These are phyloP conservation scores for Megaceryle alcyon DNA, from an alignment of 2,797 vertebrate species.

Conservation along the genomic window DNA sequence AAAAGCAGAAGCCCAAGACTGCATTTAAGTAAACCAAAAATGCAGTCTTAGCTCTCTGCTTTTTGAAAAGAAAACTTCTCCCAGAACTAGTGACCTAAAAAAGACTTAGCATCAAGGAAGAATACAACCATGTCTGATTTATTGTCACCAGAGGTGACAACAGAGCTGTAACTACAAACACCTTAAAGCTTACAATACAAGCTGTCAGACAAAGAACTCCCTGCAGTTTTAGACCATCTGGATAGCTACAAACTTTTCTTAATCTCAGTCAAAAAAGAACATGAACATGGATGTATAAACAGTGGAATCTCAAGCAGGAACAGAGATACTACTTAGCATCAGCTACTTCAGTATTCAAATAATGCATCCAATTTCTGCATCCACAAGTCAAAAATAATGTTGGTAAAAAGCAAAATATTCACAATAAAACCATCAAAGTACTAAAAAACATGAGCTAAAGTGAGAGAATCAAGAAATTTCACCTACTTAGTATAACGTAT, in stretches of 20 bases:
- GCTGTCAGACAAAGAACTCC: constrained; percentile 30
- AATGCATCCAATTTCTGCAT: not conserved
- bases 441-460: not conserved
- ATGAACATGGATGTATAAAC: not conserved
- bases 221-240: constrained; percentile 50
- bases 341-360: not conserved
- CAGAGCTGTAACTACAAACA: constrained; percentile 38
- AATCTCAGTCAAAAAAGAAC: not conserved
- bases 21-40: not conserved
- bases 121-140: not conserved
- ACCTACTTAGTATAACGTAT: not conserved
- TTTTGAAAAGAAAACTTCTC: not conserved
- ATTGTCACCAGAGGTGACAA: constrained; percentile 20
- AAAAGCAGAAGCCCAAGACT: not conserved
- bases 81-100: not conserved
- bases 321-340: not conserved
- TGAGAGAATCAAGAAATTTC: not conserved
- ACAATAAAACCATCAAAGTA: not conserved
- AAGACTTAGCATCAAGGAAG: not conserved
- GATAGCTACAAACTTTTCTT: constrained; percentile 37
- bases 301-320: not conserved
- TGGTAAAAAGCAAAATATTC: not conserved
- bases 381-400: not conserved
- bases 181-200: constrained; percentile 39
- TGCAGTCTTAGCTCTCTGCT: not conserved